Percentiles rank a stretch among this genome's conserved stretches.
Conservation (phyloP, 2,888 invertebrate genomes). For the Baronia brevicornis region DNA sequence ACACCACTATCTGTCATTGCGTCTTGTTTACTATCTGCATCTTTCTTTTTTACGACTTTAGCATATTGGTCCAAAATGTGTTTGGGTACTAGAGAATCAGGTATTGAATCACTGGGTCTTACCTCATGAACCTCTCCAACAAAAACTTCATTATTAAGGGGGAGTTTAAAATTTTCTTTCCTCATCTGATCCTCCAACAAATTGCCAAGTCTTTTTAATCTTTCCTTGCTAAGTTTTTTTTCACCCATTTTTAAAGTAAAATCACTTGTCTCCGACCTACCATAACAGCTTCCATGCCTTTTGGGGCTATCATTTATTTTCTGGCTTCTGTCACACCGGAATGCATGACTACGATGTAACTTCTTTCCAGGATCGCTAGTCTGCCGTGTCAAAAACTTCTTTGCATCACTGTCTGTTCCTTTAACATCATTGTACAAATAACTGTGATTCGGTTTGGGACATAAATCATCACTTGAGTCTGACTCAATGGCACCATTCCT, state of each 20-base stretch:
- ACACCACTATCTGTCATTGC: conserved; percentile 69
- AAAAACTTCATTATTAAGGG: conserved; percentile 14
- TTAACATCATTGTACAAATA: conserved; percentile 56
- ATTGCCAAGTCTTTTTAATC: conserved; percentile 52
- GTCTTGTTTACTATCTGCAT: conserved; percentile 46
- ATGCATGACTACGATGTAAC: conserved; percentile 76
- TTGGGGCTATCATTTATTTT: conserved; percentile 46
- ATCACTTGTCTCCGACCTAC: conserved; percentile 53
- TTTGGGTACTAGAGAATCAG: conserved; percentile 56
- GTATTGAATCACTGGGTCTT: conserved; percentile 36
- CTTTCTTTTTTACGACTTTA: conserved; percentile 54
- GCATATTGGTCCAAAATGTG: conserved; percentile 68
- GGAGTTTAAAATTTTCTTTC: conserved; percentile 52
- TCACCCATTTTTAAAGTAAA: conserved; percentile 52
- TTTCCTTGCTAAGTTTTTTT: conserved; percentile 54
- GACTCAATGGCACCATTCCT: conserved; percentile 22
- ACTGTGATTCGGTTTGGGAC: conserved; percentile 48
- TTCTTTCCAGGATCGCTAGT: conserved; percentile 71
- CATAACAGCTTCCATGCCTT: conserved; percentile 55
- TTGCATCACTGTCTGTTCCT: conserved; percentile 39
- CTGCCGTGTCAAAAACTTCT: conserved; percentile 54
- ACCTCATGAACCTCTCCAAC: conserved; percentile 28
- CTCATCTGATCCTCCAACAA: conserved; percentile 63
- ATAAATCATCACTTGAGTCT: conserved; percentile 29
- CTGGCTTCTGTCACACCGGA: conserved; percentile 70